Evolutionary conservation across 1,140 invertebrate species (phyloP).

Genomic region (Ceratina australensis): DNA sequence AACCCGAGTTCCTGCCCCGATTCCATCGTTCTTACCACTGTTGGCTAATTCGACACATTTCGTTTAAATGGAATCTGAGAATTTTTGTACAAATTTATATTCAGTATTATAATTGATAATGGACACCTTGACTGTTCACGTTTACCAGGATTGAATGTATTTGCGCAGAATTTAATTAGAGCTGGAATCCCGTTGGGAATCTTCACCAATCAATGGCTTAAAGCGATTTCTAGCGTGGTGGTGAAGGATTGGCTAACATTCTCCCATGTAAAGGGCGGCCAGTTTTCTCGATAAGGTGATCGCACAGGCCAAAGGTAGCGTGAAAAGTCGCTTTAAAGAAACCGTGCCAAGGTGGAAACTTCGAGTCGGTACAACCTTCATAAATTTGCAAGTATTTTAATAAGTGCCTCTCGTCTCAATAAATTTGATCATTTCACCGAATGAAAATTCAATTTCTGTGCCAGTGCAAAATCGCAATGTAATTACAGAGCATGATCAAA

Average conservation of each 20-base stretch:
- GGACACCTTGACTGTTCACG: too few relatives aligned
- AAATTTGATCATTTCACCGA: neutral
- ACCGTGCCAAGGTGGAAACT: slow-evolving; percentile 71
- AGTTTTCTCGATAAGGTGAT: slow-evolving; percentile 69
- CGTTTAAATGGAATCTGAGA: neutral
- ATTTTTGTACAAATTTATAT: too few relatives aligned
- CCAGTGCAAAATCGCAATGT: too few relatives aligned
- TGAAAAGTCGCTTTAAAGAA: slow-evolving; percentile 60
- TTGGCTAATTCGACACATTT: too few relatives aligned
- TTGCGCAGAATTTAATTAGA: neutral
- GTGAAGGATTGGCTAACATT: slow-evolving; percentile 57
- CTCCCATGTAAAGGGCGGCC: slow-evolving; percentile 57
- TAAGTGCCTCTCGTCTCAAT: neutral
- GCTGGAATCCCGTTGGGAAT: slow-evolving; percentile 2
- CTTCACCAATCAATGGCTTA: slow-evolving; percentile 2
- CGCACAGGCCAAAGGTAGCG: slow-evolving; percentile 47
- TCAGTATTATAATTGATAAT: too few relatives aligned
- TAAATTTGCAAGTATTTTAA: slow-evolving; percentile 25
- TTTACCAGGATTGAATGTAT: too few relatives aligned
- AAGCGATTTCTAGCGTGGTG: slow-evolving; percentile 31
- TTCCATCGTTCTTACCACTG: too few relatives aligned
- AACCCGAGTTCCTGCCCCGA: neutral
- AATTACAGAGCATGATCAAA: neutral
- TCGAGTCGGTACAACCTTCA: slow-evolving; percentile 52
- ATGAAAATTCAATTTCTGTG: too few relatives aligned